Percentiles rank a stretch among this genome's conserved stretches.
phyloP scores from a whole-genome alignment of 2,888 invertebrate genomes.

The Aelia acuminata region DNA sequence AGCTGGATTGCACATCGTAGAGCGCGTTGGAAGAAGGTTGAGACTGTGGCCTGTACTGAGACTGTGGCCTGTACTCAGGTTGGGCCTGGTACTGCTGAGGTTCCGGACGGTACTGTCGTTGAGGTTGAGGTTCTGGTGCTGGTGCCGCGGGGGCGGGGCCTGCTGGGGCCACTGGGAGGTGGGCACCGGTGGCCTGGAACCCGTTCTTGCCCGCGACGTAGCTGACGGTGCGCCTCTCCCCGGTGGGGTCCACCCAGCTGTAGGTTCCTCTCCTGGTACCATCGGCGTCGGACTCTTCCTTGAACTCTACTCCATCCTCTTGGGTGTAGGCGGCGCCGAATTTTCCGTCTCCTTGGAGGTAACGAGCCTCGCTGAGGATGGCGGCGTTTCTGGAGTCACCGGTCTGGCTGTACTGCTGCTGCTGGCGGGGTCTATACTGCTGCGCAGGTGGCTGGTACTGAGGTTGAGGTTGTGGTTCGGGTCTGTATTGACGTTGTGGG shows the following conservation, averaged over 20 bases:
- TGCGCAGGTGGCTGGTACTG: constrained; percentile 62
- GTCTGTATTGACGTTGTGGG: constrained; percentile 53
- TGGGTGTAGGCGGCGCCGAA: constrained; percentile 90
- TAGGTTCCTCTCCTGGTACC: constrained; percentile 88
- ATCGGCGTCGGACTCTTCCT: constrained; percentile 88
- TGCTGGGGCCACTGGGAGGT: constrained; percentile 71
- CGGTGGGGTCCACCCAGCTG: constrained; percentile 88
- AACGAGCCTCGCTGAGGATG: constrained; percentile 87
- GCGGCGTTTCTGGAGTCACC: constrained; percentile 84
- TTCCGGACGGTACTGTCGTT: constrained; percentile 73
- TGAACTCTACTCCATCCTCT: constrained; percentile 91
- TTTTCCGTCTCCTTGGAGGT: constrained; percentile 85
- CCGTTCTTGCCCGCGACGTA: constrained; percentile 91
- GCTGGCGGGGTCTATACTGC: constrained; percentile 61
- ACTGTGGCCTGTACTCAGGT: constrained; percentile 63
- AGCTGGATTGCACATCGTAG: constrained; percentile 65
- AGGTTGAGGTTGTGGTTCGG: constrained; percentile 49
- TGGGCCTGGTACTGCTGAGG: constrained; percentile 61
- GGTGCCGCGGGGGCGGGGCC: constrained; percentile 64
- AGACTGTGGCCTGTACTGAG: constrained; percentile 63
- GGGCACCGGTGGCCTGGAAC: constrained; percentile 81
- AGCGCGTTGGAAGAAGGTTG: constrained; percentile 62
- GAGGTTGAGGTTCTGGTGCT: constrained; percentile 73
- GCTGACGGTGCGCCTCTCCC: constrained; percentile 83
- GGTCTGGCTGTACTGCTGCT: constrained; percentile 54